These are phyloP conservation scores for Torymus texanus DNA, from an alignment of 2,888 invertebrate genomes.

Conservation along the genomic window DNA sequence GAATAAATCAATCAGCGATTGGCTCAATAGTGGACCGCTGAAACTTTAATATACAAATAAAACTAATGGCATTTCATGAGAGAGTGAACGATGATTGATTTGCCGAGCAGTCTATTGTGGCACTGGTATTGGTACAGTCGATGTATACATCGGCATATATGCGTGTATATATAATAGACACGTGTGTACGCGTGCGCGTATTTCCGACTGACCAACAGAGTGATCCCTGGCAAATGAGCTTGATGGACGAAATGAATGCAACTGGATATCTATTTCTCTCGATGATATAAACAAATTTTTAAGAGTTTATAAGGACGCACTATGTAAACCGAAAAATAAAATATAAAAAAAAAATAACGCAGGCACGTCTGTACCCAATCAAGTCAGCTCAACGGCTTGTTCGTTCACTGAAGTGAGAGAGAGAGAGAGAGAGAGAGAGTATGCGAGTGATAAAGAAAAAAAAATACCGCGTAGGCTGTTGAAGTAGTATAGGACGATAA, in stretches of 20 bases:
- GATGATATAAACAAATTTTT: constrained; percentile 11
- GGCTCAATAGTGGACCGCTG: not conserved
- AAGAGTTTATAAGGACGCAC: not conserved
- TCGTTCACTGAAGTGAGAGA: constrained; percentile 9
- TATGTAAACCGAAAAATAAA: not conserved
- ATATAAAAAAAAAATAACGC: not conserved
- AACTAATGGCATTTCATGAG: constrained; percentile 19
- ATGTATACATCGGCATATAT: too few species aligned
- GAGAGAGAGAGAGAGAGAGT: not conserved
- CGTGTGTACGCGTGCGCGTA: not conserved
- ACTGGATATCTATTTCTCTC: too few species aligned
- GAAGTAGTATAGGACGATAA: too few species aligned
- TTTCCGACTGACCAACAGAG: not conserved
- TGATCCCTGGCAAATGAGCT: not conserved
- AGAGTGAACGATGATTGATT: not conserved
- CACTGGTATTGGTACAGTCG: too few species aligned
- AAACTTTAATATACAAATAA: constrained; percentile 34
- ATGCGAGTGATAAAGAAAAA: not conserved
- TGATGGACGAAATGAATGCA: constrained; percentile 6
- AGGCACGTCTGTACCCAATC: not conserved
- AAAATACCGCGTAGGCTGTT: too few species aligned
- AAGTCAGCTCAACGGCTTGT: not conserved
- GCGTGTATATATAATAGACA: too few species aligned
- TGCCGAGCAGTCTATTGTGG: constrained; percentile 1
- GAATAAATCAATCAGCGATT: constrained; percentile 32